A percentile compares a stretch with the other conserved stretches of the same genome.
Conservation (phyloP, 2,888 invertebrate genomes). For the Enchytraeus crypticus region DNA sequence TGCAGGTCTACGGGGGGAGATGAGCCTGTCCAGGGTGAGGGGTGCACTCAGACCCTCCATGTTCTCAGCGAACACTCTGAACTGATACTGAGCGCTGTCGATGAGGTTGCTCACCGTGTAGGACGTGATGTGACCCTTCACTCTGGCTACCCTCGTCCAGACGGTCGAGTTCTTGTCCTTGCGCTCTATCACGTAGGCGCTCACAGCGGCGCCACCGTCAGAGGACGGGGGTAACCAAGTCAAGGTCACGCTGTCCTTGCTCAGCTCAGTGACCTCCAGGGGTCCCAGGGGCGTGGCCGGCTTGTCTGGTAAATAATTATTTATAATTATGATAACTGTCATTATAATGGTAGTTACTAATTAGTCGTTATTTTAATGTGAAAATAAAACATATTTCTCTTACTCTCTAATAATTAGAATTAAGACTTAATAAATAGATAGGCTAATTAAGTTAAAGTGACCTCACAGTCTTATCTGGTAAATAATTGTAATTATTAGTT, state of each 20-base stretch:
- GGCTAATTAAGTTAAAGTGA: too few relatives aligned
- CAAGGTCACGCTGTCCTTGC: slow-evolving; percentile 52
- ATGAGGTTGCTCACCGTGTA: slow-evolving; percentile 54
- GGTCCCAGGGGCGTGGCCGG: slow-evolving; percentile 68
- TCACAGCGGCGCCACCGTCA: slow-evolving; percentile 80
- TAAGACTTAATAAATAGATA: too few relatives aligned
- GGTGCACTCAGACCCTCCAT: slow-evolving; percentile 67
- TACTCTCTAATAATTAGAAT: too few relatives aligned
- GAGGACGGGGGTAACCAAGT: slow-evolving; percentile 79
- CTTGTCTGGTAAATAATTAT: slow-evolving; percentile 14
- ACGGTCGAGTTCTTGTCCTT: slow-evolving; percentile 60
- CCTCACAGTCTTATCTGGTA: too few relatives aligned
- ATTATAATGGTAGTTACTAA: too few relatives aligned
- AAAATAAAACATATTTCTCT: too few relatives aligned
- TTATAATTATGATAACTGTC: neutral
- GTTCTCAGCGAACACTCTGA: slow-evolving; percentile 75
- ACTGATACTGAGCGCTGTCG: slow-evolving; percentile 72
- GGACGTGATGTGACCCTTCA: slow-evolving; percentile 58
- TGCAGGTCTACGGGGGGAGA: slow-evolving; percentile 35
- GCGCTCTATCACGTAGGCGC: slow-evolving; percentile 76
- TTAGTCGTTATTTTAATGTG: neutral
- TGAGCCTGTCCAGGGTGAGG: slow-evolving; percentile 17
- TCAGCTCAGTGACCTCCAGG: slow-evolving; percentile 49
- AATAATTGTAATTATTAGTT: too few relatives aligned
- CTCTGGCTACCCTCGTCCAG: slow-evolving; percentile 84